phyloP scores from a whole-genome alignment of 92 coral and sea anemone species.

The Palythoa grandiflora region DNA sequence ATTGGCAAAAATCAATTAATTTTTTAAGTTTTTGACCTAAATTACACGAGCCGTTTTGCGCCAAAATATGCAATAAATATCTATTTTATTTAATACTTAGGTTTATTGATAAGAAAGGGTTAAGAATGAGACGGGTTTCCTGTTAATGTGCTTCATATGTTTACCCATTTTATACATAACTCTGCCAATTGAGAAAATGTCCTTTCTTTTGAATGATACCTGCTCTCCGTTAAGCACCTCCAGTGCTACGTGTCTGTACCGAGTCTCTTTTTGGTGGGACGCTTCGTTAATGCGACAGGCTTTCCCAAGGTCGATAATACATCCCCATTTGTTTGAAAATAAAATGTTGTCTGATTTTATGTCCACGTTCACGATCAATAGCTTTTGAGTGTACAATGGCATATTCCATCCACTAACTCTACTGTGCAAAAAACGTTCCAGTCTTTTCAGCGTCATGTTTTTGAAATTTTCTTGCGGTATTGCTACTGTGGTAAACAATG shows the following conservation, averaged over 20 bases:
- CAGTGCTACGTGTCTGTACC: conserved; percentile 40
- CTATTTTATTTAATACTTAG: too few species aligned
- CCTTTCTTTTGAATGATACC: conserved; percentile 39
- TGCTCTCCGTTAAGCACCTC: conserved; percentile 39
- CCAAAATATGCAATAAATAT: too few species aligned
- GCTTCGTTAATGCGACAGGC: neutral
- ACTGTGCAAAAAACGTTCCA: neutral
- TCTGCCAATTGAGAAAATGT: conserved; percentile 48
- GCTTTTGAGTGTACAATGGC: conserved; percentile 3
- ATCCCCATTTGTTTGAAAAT: conserved; percentile 15
- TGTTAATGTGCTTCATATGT: too few species aligned
- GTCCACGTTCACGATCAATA: neutral
- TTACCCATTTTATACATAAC: conserved; percentile 31
- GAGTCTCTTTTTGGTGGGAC: conserved; percentile 6
- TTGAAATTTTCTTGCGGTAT: neutral
- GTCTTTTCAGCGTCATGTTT: neutral
- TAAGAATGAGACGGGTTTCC: too few species aligned
- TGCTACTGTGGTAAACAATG: too few species aligned
- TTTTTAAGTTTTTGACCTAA: too few species aligned
- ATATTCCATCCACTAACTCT: conserved; percentile 3
- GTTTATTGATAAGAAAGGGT: too few species aligned
- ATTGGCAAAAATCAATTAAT: too few species aligned
- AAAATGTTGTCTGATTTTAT: conserved; percentile 7
- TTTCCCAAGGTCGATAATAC: conserved; percentile 43
- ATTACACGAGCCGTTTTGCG: too few species aligned